Conservation (phyloP, 2,113 vertebrate genomes). For the Colistium nudipinnis region DNA sequence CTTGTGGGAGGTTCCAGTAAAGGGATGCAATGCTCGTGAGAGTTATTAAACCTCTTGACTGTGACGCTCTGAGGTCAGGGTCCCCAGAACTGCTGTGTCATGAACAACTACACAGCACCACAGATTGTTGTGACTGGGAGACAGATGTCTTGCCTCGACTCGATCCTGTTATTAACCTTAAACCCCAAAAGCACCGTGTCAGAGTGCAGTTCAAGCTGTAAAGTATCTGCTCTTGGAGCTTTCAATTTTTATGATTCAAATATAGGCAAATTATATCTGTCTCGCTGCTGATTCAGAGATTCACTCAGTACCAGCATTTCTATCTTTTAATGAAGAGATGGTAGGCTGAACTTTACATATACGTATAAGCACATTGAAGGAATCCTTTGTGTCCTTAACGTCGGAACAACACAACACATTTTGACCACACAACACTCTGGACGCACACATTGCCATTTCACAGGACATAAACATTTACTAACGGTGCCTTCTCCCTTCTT, state of each 20-base stretch:
- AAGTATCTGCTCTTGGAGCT: background rate
- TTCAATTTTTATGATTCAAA: too few relatives aligned
- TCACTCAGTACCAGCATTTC: background rate
- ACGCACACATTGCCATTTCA: constrained; percentile 12
- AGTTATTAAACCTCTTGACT: constrained; percentile 14
- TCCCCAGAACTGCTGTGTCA: constrained; percentile 26
- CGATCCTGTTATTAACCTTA: background rate
- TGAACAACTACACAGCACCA: background rate
- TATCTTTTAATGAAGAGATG: background rate
- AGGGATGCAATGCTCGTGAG: constrained; percentile 29
- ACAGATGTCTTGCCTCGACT: background rate
- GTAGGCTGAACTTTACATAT: background rate
- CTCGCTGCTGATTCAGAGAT: background rate
- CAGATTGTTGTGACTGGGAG: background rate
- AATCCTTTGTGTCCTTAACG: background rate
- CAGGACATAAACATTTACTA: constrained; percentile 47
- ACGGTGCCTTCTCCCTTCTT: background rate
- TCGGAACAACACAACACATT: background rate
- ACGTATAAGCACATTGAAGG: background rate
- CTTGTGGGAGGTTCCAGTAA: constrained; percentile 34
- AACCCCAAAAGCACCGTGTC: background rate
- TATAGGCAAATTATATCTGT: background rate
- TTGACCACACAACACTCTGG: constrained; percentile 1
- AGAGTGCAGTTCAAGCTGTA: background rate
- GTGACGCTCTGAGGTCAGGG: background rate